Evolutionary conservation across 2,113 vertebrate species (phyloP).

Genomic region (Athene cunicularia): DNA sequence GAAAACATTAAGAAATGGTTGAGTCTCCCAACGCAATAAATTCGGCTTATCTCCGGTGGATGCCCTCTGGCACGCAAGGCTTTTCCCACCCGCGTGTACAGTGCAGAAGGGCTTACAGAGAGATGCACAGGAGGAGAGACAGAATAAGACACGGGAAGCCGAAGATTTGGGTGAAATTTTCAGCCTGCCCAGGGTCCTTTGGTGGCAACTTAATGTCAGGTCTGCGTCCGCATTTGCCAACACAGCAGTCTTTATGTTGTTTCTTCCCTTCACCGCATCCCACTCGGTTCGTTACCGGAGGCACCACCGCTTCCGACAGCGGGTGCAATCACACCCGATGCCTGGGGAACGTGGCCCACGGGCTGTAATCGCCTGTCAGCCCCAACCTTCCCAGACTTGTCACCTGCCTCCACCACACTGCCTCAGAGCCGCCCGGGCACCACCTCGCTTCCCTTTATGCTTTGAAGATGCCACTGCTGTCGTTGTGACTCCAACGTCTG

Average conservation of each 20-base stretch:
- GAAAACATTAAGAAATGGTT: background rate
- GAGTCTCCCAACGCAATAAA: background rate
- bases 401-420: background rate
- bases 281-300: background rate
- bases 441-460: background rate
- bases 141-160: background rate
- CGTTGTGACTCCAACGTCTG: accelerated
- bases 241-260: background rate
- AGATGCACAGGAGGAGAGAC: background rate
- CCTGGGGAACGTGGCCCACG: background rate
- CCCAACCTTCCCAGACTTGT: background rate
- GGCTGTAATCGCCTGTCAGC: background rate
- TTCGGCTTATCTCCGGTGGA: background rate
- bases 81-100: accelerated
- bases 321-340: background rate
- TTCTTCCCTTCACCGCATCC: background rate
- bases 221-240: accelerated
- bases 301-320: accelerated
- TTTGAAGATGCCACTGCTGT: background rate
- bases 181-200: background rate
- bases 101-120: background rate
- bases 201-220: too few species aligned
- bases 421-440: background rate
- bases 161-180: background rate
- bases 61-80: background rate